Conservation (phyloP, 2,113 vertebrate species). For the Uria aalge region DNA sequence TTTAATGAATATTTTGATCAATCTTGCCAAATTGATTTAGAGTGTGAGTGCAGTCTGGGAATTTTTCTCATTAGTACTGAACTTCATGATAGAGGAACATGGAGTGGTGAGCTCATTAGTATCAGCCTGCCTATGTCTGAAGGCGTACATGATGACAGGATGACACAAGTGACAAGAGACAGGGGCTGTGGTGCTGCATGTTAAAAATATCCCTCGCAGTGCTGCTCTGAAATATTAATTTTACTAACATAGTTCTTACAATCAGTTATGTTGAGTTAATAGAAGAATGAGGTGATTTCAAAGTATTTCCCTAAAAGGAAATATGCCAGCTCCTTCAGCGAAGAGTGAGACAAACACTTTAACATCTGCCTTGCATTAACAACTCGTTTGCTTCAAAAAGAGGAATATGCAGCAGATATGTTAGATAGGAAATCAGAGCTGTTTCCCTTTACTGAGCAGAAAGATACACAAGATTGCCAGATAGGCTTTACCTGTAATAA, state of each 20-base stretch:
- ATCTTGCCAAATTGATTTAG: slow-evolving; percentile 44
- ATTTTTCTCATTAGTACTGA: slow-evolving; percentile 53
- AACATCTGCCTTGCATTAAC: background rate
- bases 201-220: slow-evolving; percentile 25
- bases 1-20: slow-evolving; percentile 61
- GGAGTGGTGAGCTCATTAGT: slow-evolving; percentile 37
- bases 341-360: background rate
- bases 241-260: slow-evolving; percentile 1
- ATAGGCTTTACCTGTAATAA: background rate
- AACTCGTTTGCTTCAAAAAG: background rate
- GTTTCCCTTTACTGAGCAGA: background rate
- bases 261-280: slow-evolving; percentile 31
- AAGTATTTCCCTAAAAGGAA: background rate
- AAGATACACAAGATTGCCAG: background rate
- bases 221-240: slow-evolving; percentile 48
- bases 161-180: slow-evolving; percentile 24
- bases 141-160: background rate
- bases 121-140: slow-evolving; percentile 13
- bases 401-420: background rate
- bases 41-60: slow-evolving; percentile 3
- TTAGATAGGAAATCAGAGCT: background rate
- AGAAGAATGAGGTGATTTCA: background rate
- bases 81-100: slow-evolving; percentile 1
- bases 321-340: background rate
- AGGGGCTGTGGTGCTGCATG: background rate